These are phyloP conservation scores for Steinernema feltiae DNA, from an alignment of 1,140 invertebrate species.

Conservation along the genomic window DNA sequence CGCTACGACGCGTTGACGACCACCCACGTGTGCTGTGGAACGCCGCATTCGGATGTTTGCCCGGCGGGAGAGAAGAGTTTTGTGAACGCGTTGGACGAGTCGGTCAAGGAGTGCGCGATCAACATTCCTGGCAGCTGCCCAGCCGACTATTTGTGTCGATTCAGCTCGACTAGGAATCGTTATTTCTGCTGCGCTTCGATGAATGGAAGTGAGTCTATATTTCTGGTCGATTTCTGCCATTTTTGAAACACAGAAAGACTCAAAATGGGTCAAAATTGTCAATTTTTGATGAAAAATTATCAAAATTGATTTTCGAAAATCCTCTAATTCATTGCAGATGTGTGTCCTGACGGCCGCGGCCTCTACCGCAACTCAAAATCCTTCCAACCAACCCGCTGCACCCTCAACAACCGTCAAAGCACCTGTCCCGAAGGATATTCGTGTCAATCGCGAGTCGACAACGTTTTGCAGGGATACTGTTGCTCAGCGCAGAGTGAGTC, in stretches of 20 bases:
- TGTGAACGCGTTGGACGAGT: constrained; percentile 51
- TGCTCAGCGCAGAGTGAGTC: constrained; percentile 45
- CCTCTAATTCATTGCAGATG: constrained; percentile 43
- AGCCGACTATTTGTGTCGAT: constrained; percentile 48
- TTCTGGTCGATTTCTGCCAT: background rate
- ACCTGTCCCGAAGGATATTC: constrained; percentile 31
- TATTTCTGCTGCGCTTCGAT: constrained; percentile 54
- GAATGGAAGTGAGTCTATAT: constrained; percentile 41
- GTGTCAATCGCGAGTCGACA: constrained; percentile 26
- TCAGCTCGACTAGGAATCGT: constrained; percentile 44
- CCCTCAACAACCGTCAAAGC: constrained; percentile 33
- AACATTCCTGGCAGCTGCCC: constrained; percentile 53
- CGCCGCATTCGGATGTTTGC: constrained; percentile 35
- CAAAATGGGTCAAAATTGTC: no score
- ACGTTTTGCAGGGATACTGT: constrained; percentile 49
- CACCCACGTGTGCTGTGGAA: constrained; percentile 51
- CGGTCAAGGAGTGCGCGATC: constrained; percentile 48
- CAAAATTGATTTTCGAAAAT: no score
- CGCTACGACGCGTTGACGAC: constrained; percentile 40
- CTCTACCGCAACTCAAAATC: constrained; percentile 47
- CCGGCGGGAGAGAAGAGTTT: constrained; percentile 52
- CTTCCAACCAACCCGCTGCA: constrained; percentile 46
- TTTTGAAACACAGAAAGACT: no score
- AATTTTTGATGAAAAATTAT: no score
- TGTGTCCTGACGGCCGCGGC: constrained; percentile 49